Evolutionary conservation across 2,888 invertebrate genomes (phyloP).

Genomic region (Cylloceria caligata): DNA sequence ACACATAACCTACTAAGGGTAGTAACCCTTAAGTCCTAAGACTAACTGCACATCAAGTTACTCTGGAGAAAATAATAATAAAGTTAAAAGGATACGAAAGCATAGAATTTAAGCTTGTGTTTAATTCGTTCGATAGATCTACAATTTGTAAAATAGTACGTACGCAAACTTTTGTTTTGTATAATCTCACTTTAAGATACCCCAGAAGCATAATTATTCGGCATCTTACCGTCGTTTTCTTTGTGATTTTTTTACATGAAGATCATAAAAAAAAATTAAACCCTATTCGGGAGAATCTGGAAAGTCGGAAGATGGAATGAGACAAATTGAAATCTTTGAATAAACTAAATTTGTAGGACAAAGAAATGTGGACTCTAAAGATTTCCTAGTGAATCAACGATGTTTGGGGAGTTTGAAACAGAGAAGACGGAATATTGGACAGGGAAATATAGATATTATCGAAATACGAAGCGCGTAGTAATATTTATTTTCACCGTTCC

Average conservation of each 20-base stretch:
- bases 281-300: too few species aligned
- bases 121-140: neutral
- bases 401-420: conserved; percentile 15
- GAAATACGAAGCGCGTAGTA: conserved; percentile 17
- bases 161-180: neutral
- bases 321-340: conserved; percentile 26
- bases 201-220: neutral
- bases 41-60: neutral
- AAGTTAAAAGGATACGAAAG: neutral
- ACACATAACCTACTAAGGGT: neutral
- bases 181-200: neutral
- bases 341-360: conserved; percentile 18
- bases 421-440: conserved; percentile 35
- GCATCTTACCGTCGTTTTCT: too few species aligned
- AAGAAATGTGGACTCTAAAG: neutral
- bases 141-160: neutral
- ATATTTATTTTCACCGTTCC: conserved; percentile 34
- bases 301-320: too few species aligned
- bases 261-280: too few species aligned
- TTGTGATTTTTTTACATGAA: too few species aligned
- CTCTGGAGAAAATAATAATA: neutral
- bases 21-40: neutral
- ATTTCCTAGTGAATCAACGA: conserved; percentile 16
- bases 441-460: neutral
- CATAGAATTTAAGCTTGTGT: too few species aligned